Evolutionary conservation across 2,888 invertebrate species (phyloP), one percentile per base, ranked within the genome.

Genomic region (Anodontia alba): DNA sequence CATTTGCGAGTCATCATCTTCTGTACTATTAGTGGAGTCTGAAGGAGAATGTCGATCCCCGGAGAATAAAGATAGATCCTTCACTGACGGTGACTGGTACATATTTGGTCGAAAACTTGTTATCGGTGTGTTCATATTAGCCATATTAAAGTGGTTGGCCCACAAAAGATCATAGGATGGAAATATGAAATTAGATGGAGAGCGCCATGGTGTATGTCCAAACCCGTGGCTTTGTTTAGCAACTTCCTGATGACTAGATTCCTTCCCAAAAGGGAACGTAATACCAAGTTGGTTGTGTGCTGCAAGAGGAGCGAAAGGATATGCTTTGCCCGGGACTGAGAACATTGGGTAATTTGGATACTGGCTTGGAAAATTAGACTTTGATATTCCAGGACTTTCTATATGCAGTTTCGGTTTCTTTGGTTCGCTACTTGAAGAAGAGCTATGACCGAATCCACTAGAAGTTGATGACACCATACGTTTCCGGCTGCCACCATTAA

Each of bases 401-500:
- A 81, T 68, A 8, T 72, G 67, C 2, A 83, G 12, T 68, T 87
- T 84, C 10, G 78, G 84, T 81, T 84, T 82, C 78, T 88, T 88
- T 17, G 76, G 42, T 23, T 75, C 81, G 1, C 73, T 68, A n/a
- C 73, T 20, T 23, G 79, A 36, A 8, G 51, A 36, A 10, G 73
- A 26, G 0, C 49, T 38, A 1, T 71, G 43, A 2, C 73, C 51
- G 8, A 77, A 79, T 1, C 67, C 69, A 43, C 78, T 82, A 20
- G 54, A 49, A n/a, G 76, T 76, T 0, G 86, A 71, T 10, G 91
- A 84, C 29, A 91, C 70, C 43, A 91, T 87, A 78, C 98, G 96
- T 93, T 98, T 98, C 74, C 98, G 95, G 0, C 97, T 98, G 0
- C 99, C 99, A 0, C 99, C 99, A 94, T 99, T 99, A 94, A 99